A percentile compares a stretch with the other conserved stretches of the same genome.
Conservation (phyloP, 2,797 vertebrate species). For the Garrulus glandarius region DNA sequence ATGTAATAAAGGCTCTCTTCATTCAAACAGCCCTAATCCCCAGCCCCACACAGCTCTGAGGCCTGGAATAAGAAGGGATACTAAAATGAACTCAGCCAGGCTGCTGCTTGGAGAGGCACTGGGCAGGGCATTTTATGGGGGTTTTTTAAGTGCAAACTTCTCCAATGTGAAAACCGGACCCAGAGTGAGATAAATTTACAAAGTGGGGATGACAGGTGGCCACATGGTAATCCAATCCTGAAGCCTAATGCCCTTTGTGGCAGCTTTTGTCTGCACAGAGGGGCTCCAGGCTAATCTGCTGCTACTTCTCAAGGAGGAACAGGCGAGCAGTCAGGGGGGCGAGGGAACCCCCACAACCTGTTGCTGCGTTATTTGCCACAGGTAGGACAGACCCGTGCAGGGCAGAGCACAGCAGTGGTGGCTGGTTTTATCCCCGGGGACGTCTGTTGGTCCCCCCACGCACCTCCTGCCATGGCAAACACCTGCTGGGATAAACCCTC, state of each 20-base stretch:
- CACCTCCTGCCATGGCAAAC: background rate
- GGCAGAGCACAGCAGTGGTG: background rate
- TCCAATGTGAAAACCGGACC: background rate
- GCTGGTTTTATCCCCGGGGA: background rate
- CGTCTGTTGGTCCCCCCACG: background rate
- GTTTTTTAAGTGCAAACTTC: background rate
- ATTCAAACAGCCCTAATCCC: slow-evolving; percentile 51
- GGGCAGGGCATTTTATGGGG: background rate
- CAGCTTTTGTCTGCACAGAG: slow-evolving; percentile 57
- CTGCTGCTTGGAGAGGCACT: background rate
- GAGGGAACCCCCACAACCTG: background rate
- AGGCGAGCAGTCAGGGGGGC: fast-evolving
- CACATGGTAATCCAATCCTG: slow-evolving; percentile 60
- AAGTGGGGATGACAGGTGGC: slow-evolving; percentile 60
- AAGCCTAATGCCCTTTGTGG: slow-evolving; percentile 59
- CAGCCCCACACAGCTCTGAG: background rate
- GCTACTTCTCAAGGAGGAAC: background rate
- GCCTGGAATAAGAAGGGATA: background rate
- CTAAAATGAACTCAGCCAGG: background rate
- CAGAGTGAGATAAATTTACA: background rate
- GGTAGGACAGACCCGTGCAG: background rate
- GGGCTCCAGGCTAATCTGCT: slow-evolving; percentile 58
- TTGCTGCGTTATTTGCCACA: background rate
- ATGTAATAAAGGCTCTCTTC: slow-evolving; percentile 61
- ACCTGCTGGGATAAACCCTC: background rate